phyloP scores from a whole-genome alignment of 1,140 invertebrate species.

The Nasonia vitripennis region DNA sequence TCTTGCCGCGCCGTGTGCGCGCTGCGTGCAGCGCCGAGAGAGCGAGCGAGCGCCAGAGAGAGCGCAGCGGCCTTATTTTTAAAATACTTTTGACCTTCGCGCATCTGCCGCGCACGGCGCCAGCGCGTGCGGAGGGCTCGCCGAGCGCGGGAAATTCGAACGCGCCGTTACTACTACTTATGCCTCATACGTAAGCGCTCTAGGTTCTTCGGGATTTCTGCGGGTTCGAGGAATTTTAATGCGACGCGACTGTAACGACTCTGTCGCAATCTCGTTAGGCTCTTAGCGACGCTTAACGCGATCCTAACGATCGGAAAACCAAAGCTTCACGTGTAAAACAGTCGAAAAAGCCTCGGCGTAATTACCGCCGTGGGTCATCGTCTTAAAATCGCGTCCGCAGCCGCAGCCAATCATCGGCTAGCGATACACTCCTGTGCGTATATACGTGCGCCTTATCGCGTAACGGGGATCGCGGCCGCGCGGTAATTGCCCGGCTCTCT shows the following conservation, averaged over 20 bases:
- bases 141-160: slow-evolving; percentile 27
- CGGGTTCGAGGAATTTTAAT: too few species aligned
- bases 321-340: neutral
- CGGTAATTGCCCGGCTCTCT: neutral
- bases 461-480: slow-evolving; percentile 8
- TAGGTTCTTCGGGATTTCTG: too few species aligned
- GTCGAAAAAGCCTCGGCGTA: neutral
- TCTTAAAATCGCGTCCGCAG: neutral
- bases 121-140: slow-evolving; percentile 39
- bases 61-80: slow-evolving; percentile 72
- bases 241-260: too few species aligned
- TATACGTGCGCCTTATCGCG: neutral
- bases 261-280: too few species aligned
- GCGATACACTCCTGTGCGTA: neutral
- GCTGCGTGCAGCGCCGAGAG: slow-evolving; percentile 62
- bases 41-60: neutral
- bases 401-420: neutral
- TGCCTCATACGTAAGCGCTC: too few species aligned
- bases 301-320: too few species aligned
- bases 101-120: slow-evolving; percentile 68
- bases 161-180: too few species aligned
- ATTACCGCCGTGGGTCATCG: neutral
- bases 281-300: too few species aligned
- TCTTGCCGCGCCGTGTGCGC: slow-evolving; percentile 69
- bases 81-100: slow-evolving; percentile 75